Evolutionary conservation across 2,113 vertebrate species (phyloP).

Genomic region (Camelus bactrianus): DNA sequence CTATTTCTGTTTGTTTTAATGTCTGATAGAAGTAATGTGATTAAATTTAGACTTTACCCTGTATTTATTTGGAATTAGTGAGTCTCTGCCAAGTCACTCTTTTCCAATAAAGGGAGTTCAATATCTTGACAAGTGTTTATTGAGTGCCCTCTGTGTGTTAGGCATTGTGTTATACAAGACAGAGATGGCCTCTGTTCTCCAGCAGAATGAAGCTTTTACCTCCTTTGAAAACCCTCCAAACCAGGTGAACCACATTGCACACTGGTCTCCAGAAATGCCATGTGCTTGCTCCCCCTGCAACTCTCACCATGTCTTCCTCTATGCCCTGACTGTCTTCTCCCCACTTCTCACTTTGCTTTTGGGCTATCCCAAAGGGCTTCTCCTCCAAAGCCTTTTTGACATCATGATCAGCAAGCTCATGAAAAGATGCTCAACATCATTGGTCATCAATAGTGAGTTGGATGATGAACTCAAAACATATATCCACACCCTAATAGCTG

Average conservation of each 20-base stretch:
- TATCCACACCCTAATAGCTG: not conserved
- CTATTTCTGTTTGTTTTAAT: conserved; percentile 46
- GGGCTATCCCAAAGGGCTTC: not conserved
- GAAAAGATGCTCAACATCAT: not conserved
- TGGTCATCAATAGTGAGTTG: not conserved
- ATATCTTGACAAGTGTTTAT: not conserved
- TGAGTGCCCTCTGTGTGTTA: not conserved
- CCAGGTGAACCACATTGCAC: not conserved
- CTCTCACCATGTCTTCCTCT: not conserved
- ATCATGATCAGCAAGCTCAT: not conserved
- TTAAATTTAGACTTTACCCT: not conserved
- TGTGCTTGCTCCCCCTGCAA: not conserved
- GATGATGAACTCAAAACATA: not conserved
- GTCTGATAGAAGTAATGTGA: not conserved
- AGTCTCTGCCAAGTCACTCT: not conserved
- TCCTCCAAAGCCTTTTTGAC: not conserved
- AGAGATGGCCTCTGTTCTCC: not conserved
- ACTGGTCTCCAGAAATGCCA: not conserved
- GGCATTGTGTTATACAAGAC: not conserved
- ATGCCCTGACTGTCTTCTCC: not conserved
- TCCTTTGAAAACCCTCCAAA: not conserved
- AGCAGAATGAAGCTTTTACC: not conserved
- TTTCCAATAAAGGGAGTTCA: not conserved
- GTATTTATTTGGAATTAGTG: not conserved
- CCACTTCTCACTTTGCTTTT: not conserved